Evolutionary conservation across 2,797 vertebrate genomes (phyloP), one percentile per base, ranked within the genome.

Genomic region (Molothrus ater): DNA sequence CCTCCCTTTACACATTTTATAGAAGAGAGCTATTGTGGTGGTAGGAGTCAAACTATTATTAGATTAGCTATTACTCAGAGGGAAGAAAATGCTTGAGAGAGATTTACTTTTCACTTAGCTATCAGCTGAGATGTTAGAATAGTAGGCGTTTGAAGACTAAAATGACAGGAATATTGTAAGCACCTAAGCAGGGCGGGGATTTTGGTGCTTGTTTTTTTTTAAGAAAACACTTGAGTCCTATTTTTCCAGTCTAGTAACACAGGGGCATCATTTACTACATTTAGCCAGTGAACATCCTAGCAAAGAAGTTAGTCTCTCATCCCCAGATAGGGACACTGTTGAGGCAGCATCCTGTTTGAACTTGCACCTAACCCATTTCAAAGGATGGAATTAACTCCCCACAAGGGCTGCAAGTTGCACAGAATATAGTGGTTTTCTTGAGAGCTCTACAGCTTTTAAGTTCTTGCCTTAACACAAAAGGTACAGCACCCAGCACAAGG

Each of bases 41-140:
- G 66, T 76, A 94, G 71, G 50, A 96, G 53, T 92, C 90, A 89
- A 93, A 95, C 93, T 96, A 95, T 96, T 96, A 93, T 96, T 96
- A 96, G 91, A 88, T 90, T 88, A 93, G 86, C 80, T 96, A 76
- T 95, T 97, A 96, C 83, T 82, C 91, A 93, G 83, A 82, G 85
- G 73, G 85, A 93, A 50, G 56, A 91, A 96, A 95, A 92, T 68
- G 90, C 94, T 92, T 92, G 84, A 90, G 92, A 90, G 92, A 95
- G 91, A 93, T 94, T 92, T 92, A 86, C 80, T 92, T 94, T 94
- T 47, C 76, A 64, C 69, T 82, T 76, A 61, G 85, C 88, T 96
- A 93, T 97, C 96, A 93, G 92, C 80, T 82, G 91, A 92, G 86
- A 80, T 2, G 32, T 91, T 95, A 56, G 83, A 94, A 73, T 51